Evolutionary conservation across 2,797 vertebrate genomes (phyloP).

Genomic region (Halcyon badia): DNA sequence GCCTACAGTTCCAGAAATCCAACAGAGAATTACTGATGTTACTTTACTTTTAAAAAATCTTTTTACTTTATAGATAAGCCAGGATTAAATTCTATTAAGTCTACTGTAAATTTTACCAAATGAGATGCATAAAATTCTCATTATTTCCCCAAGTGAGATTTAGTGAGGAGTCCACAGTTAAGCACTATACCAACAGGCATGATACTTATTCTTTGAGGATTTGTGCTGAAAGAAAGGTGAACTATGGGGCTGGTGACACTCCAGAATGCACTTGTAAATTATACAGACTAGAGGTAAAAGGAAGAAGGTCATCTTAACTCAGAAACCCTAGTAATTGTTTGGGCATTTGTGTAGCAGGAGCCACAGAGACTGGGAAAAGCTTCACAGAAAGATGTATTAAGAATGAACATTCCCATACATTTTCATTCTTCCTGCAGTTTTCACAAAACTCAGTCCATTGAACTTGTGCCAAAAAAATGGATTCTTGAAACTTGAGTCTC

Average conservation of each 20-base stretch:
- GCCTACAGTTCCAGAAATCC: background rate
- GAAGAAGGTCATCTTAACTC: background rate
- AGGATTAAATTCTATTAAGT: background rate
- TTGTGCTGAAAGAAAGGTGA: background rate
- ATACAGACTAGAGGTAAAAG: background rate
- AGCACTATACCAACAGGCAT: background rate
- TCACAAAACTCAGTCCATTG: background rate
- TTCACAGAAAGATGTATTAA: background rate
- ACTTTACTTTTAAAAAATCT: background rate
- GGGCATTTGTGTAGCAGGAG: background rate
- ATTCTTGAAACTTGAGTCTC: background rate
- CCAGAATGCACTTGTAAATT: slow-evolving; percentile 13
- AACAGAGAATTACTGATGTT: background rate
- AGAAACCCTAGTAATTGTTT: background rate
- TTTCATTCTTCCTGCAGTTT: background rate
- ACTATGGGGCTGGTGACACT: background rate
- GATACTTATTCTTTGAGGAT: background rate
- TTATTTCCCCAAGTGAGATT: background rate
- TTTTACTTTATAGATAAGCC: background rate
- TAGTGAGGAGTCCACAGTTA: background rate
- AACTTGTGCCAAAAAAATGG: background rate
- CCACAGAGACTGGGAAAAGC: background rate
- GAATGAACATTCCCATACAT: background rate
- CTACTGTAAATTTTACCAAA: background rate
- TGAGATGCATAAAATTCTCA: background rate